Conservation (phyloP, 2,888 invertebrate genomes). For the Aphidius colemani region DNA sequence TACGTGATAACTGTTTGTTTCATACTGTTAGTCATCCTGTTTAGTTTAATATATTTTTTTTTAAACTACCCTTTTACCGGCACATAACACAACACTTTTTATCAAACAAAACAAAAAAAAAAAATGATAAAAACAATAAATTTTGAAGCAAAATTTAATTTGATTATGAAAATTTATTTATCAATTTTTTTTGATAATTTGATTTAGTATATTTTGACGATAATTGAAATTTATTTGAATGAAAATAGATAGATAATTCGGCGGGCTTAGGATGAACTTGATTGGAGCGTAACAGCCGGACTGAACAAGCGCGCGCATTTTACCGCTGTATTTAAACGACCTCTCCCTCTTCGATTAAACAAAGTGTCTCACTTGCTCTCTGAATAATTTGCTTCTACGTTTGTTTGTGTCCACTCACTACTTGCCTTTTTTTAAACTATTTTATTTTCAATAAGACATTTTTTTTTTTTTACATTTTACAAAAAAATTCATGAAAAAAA, state of each 20-base stretch:
- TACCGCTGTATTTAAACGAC: conserved; percentile 56
- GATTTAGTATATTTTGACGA: too few species aligned
- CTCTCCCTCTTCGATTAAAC: conserved; percentile 45
- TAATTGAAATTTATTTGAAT: too few species aligned
- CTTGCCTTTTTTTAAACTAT: conserved; percentile 16
- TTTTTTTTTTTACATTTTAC: too few species aligned
- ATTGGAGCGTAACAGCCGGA: conserved; percentile 55
- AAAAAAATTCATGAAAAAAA: too few species aligned
- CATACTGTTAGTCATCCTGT: conserved; percentile 62
- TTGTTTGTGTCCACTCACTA: conserved; percentile 23
- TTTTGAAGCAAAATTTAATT: too few species aligned
- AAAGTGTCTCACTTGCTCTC: too few species aligned
- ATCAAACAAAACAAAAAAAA: not conserved
- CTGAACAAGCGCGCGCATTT: conserved; percentile 58
- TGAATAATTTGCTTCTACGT: too few species aligned
- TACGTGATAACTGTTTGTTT: conserved; percentile 65
- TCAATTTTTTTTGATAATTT: too few species aligned
- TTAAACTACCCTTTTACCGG: conserved; percentile 33
- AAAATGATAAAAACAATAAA: too few species aligned
- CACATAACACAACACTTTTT: conserved; percentile 38
- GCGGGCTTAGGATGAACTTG: conserved; percentile 44
- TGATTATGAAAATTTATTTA: too few species aligned
- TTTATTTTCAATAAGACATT: conserved; percentile 3
- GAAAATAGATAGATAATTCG: conserved; percentile 6
- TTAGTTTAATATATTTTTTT: conserved; percentile 14